These are phyloP conservation scores for Asobara japonica DNA, from an alignment of 1,140 invertebrate species.

Conservation along the genomic window DNA sequence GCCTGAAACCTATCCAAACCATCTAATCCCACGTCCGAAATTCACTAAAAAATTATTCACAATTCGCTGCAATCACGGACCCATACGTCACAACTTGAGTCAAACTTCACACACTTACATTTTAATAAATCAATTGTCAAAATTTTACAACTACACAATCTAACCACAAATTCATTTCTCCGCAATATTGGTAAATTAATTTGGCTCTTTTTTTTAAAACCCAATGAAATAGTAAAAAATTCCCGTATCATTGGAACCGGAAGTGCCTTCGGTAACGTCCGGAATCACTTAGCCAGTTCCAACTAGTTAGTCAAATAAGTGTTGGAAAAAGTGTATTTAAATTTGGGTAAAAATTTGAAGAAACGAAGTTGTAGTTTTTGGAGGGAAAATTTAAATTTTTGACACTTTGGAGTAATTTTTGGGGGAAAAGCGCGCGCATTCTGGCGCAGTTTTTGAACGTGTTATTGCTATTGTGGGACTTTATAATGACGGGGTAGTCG, in stretches of 20 bases:
- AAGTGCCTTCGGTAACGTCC: conserved; percentile 44
- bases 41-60: neutral
- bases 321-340: neutral
- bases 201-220: no score
- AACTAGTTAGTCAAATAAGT: conserved; percentile 42
- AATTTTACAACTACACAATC: no score
- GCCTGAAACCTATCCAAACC: conserved; percentile 47
- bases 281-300: conserved; percentile 33
- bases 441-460: neutral
- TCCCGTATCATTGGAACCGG: conserved; percentile 33
- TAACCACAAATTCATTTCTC: no score
- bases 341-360: neutral
- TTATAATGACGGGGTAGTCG: neutral
- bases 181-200: no score
- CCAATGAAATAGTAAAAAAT: conserved; percentile 21
- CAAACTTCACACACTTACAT: conserved; percentile 9
- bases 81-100: neutral
- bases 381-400: neutral
- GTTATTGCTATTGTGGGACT: neutral
- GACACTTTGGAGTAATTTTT: neutral
- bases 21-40: conserved; percentile 36
- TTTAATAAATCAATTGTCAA: no score
- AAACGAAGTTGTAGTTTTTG: conserved; percentile 1
- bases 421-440: no score
- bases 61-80: neutral